These are phyloP conservation scores for Eurytoma adleriae DNA, from an alignment of 2,888 invertebrate genomes.

Conservation along the genomic window DNA sequence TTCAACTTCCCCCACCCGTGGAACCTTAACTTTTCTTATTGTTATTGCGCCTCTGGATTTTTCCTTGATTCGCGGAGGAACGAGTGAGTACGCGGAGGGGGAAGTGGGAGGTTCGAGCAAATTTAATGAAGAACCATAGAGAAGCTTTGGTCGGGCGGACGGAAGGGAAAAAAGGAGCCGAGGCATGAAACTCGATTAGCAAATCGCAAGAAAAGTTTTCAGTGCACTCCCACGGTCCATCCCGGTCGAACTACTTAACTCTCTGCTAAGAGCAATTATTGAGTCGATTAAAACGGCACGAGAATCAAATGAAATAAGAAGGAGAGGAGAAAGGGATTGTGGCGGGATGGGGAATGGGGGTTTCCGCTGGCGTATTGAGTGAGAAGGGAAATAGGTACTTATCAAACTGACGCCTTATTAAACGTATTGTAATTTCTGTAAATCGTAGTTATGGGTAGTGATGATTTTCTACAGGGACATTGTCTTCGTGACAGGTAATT, in stretches of 20 bases:
- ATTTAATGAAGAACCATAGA: constrained; percentile 46
- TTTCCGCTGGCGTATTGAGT: background rate
- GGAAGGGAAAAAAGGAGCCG: constrained; percentile 15
- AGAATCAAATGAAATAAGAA: constrained; percentile 38
- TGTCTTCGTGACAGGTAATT: too few relatives aligned
- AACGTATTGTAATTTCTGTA: constrained; percentile 12
- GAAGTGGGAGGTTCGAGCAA: background rate
- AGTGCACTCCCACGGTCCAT: constrained; percentile 23
- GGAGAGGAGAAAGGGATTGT: background rate
- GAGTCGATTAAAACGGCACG: constrained; percentile 48
- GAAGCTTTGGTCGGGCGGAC: constrained; percentile 9
- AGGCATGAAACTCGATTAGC: constrained; percentile 53
- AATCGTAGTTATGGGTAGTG: background rate
- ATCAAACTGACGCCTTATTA: constrained; percentile 13
- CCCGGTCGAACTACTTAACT: constrained; percentile 36
- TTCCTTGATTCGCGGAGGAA: constrained; percentile 25
- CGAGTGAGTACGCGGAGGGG: background rate
- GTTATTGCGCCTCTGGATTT: constrained; percentile 30
- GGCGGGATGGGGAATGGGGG: background rate
- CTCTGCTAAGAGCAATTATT: constrained; percentile 49
- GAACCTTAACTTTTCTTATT: constrained; percentile 38
- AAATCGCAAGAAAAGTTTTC: constrained; percentile 54
- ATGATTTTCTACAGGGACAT: too few relatives aligned
- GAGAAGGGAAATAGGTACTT: constrained; percentile 8
- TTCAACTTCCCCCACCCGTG: background rate